Percentiles rank a stretch among this genome's conserved stretches.
These are phyloP conservation scores for Xerus inauris DNA, from an alignment of 2,113 vertebrate genomes.

Conservation along the genomic window DNA sequence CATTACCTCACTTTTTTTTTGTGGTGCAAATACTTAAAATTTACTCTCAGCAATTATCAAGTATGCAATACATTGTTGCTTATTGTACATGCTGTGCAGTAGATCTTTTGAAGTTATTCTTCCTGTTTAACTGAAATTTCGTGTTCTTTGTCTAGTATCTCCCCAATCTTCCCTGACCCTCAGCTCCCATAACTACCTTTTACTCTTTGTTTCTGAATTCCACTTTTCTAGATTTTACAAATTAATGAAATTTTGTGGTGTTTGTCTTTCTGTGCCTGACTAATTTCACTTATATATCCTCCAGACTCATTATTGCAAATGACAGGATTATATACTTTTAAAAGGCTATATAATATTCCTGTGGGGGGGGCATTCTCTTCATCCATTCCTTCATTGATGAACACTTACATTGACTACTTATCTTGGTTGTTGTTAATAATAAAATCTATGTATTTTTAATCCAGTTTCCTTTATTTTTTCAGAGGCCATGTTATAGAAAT, in stretches of 20 bases:
- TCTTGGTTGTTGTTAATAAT: neutral
- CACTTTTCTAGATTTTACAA: neutral
- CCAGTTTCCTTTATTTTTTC: neutral
- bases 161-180: accelerated
- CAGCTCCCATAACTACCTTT: neutral
- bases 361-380: neutral
- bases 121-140: neutral
- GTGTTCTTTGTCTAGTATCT: neutral
- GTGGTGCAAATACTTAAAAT: neutral
- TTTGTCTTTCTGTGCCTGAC: neutral
- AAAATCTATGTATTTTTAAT: neutral
- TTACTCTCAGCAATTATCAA: neutral
- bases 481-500: neutral
- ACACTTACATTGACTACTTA: neutral
- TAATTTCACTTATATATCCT: neutral
- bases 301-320: neutral
- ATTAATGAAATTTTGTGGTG: neutral
- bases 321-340: neutral
- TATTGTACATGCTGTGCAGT: neutral
- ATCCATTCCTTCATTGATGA: neutral
- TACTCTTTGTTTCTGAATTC: neutral
- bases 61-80: neutral
- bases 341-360: neutral
- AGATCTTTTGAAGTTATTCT: neutral
- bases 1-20: neutral